phyloP scores from a whole-genome alignment of 2,113 vertebrate species.

The Myiagra hebetior region DNA sequence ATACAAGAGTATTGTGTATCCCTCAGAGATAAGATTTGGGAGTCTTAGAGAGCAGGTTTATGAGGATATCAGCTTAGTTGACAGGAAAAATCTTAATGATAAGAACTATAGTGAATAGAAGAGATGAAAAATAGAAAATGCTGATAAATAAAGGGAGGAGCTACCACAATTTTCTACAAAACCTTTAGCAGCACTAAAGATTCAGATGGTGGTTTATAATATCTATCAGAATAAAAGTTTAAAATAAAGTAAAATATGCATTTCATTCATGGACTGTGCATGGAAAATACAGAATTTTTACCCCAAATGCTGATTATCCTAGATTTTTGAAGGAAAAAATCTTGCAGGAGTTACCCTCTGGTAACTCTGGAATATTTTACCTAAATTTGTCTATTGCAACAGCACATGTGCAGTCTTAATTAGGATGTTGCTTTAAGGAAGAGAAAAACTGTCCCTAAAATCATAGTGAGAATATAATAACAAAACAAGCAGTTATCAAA shows the following conservation, averaged over 20 bases:
- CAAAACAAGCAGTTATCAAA: neutral
- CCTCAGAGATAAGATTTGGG: neutral
- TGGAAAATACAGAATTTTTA: neutral
- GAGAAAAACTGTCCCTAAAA: neutral
- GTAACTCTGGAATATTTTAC: neutral
- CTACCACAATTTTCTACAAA: neutral
- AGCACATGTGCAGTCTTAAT: accelerated
- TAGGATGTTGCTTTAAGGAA: neutral
- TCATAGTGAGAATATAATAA: neutral
- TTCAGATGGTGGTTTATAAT: neutral
- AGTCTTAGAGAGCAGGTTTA: neutral
- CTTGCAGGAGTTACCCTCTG: accelerated
- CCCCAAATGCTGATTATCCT: neutral
- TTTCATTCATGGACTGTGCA: neutral
- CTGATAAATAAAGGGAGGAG: neutral
- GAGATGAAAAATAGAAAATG: neutral
- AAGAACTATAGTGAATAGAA: neutral
- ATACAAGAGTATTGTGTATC: accelerated
- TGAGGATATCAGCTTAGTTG: neutral
- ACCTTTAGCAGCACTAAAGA: neutral
- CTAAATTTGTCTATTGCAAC: neutral
- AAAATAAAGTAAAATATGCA: neutral
- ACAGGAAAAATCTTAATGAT: neutral
- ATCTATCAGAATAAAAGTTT: neutral
- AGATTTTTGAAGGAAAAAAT: neutral